These are phyloP conservation scores for Notechis scutatus DNA, from an alignment of 2,113 vertebrate genomes.

Conservation along the genomic window DNA sequence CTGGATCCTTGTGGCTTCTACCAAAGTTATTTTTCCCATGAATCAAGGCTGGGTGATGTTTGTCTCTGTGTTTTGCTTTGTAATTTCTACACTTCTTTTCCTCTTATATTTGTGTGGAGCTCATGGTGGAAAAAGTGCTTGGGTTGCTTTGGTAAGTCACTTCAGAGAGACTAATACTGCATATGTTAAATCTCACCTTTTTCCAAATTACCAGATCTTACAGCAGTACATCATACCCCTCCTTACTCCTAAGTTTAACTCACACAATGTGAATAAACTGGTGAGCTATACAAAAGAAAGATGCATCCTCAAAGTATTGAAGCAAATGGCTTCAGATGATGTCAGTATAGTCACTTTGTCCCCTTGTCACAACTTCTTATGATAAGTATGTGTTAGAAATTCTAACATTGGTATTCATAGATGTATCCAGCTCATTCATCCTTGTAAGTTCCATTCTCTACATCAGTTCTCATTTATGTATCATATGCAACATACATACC, in stretches of 20 bases:
- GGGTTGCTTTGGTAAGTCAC: slow-evolving; percentile 63
- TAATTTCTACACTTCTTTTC: slow-evolving; percentile 51
- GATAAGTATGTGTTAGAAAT: background rate
- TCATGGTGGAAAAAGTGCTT: slow-evolving; percentile 41
- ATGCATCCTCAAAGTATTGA: background rate
- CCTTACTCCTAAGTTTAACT: background rate
- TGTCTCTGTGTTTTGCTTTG: slow-evolving; percentile 62
- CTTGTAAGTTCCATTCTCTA: background rate
- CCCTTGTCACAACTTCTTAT: background rate
- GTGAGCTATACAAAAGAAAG: background rate
- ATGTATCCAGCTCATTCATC: background rate
- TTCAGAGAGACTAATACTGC: background rate
- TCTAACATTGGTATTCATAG: background rate
- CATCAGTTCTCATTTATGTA: background rate
- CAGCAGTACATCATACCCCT: background rate
- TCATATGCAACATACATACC: background rate
- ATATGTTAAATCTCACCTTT: background rate
- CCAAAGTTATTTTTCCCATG: rapidly evolving
- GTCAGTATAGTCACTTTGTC: background rate
- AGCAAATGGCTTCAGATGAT: background rate
- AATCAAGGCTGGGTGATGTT: slow-evolving; percentile 70
- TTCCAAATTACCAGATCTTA: background rate
- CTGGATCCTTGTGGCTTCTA: slow-evolving; percentile 67
- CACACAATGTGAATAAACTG: background rate
- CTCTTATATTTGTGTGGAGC: slow-evolving; percentile 39